Conservation (phyloP, 2,888 invertebrate genomes). For the Drosophila ochracea region DNA sequence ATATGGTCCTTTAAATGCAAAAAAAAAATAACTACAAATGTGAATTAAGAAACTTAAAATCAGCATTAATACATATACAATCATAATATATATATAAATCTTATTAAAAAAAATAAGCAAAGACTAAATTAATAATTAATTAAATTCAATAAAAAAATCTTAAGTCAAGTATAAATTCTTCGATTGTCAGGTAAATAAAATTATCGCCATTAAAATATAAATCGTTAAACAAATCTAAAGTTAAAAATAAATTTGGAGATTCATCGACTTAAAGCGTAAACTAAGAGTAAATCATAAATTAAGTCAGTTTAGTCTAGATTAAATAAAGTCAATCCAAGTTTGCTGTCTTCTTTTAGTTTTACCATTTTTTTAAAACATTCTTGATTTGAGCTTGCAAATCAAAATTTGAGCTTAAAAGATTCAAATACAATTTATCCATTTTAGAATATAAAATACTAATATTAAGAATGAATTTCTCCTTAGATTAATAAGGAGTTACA, state of each 20-base stretch:
- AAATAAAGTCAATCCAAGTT: background rate
- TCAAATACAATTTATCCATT: background rate
- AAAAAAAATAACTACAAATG: too few species aligned
- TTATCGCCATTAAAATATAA: background rate
- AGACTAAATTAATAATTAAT: background rate
- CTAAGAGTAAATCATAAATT: background rate
- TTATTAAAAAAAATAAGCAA: fast-evolving
- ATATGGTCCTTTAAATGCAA: background rate
- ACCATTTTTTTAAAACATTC: background rate
- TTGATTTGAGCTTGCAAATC: background rate
- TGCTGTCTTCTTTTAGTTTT: background rate
- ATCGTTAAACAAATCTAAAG: background rate
- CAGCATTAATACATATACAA: background rate
- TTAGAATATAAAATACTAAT: fast-evolving
- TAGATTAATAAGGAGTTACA: fast-evolving
- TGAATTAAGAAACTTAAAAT: background rate
- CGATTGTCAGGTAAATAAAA: fast-evolving
- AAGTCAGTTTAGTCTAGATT: background rate
- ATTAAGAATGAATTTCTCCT: background rate
- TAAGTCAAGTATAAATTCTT: background rate
- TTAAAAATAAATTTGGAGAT: fast-evolving
- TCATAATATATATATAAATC: background rate
- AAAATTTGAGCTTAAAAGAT: background rate
- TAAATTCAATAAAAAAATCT: background rate
- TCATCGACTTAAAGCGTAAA: too few species aligned